Evolutionary conservation across 2,797 vertebrate genomes (phyloP).

Genomic region (Notolabrus celidotus): DNA sequence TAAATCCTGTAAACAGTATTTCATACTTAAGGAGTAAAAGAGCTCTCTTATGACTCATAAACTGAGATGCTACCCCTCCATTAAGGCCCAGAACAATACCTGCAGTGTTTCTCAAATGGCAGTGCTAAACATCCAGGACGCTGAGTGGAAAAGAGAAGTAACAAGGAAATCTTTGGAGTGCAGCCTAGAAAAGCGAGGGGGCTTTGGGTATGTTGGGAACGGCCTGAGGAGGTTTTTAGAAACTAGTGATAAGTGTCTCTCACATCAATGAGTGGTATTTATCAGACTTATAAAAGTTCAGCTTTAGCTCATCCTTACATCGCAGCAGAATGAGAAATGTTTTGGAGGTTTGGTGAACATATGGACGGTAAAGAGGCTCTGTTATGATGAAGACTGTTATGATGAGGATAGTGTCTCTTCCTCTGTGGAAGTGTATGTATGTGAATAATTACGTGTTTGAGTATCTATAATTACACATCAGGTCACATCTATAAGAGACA

Average conservation of each 20-base stretch:
- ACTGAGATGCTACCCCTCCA: conserved; percentile 36
- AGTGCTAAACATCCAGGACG: conserved; percentile 52
- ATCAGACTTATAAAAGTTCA: conserved; percentile 47
- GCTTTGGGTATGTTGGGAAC: conserved; percentile 56
- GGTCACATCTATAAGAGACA: conserved; percentile 11
- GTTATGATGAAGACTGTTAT: background rate
- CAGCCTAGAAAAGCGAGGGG: conserved; percentile 58
- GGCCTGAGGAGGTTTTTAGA: conserved; percentile 49
- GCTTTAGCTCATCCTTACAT: conserved; percentile 48
- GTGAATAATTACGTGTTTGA: conserved; percentile 24
- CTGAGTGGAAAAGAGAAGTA: conserved; percentile 65
- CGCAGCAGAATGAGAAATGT: conserved; percentile 39
- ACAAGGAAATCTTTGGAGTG: conserved; percentile 57
- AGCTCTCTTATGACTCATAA: conserved; percentile 31
- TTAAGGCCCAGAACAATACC: conserved; percentile 64
- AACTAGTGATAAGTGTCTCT: conserved; percentile 58
- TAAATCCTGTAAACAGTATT: too few species aligned
- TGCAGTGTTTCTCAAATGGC: conserved; percentile 69
- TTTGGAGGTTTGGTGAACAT: conserved; percentile 46
- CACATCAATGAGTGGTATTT: conserved; percentile 52
- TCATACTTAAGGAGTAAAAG: too few species aligned
- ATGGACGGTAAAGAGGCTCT: background rate
- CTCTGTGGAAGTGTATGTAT: background rate
- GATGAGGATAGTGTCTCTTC: conserved; percentile 6
- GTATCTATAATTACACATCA: conserved; percentile 23